Evolutionary conservation across 2,113 vertebrate genomes (phyloP), one percentile per base, ranked within the genome.

Genomic region (Garra rufa): DNA sequence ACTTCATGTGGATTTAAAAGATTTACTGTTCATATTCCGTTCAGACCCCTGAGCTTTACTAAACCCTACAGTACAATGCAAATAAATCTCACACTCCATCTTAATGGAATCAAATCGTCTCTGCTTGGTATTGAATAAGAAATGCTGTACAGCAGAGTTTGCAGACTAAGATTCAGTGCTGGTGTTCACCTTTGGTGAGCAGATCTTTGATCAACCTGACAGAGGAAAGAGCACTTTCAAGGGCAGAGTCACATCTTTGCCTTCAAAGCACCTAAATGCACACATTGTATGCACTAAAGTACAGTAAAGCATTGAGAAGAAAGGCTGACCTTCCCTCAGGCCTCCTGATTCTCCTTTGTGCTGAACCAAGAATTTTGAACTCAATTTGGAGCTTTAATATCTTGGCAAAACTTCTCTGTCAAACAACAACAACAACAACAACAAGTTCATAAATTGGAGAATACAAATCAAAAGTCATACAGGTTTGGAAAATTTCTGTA

Each of bases 1-100:
- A 4, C 19, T 76, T 76, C 48, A 76, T 3, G n/a, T 2, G 2
- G 69, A 73, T 11, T 69, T 9, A 70, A 1, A 34, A 76, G 73
- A 76, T 76, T 57, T 76, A 55, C 50, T 76, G 10, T 21, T 55
- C 75, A 59, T 38, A 38, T 24, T 59, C 21, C 14, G 19, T 24
- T n/a, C 41, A 73, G 41, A 44, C 41, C n/a, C 69, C 70, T 24
- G 34, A 77, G 73, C 44, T 76, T 24, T 11, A 44, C 21, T 73
- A 26, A 73, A 6, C 28, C 74, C 28, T 21, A 76, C 46, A 34
- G 28, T 8, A 73, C n/a, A 71, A 73, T 57, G 75, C 55, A 76
- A 77, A 59, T 59, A 24, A 5, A 59, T 77, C 21, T 59, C 24
- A 14, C 4, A 14, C 50, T 76, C 73, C 73, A 75, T 75, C 73